Evolutionary conservation across 1,140 invertebrate species (phyloP).

Genomic region (Hylyphantes graminicola): DNA sequence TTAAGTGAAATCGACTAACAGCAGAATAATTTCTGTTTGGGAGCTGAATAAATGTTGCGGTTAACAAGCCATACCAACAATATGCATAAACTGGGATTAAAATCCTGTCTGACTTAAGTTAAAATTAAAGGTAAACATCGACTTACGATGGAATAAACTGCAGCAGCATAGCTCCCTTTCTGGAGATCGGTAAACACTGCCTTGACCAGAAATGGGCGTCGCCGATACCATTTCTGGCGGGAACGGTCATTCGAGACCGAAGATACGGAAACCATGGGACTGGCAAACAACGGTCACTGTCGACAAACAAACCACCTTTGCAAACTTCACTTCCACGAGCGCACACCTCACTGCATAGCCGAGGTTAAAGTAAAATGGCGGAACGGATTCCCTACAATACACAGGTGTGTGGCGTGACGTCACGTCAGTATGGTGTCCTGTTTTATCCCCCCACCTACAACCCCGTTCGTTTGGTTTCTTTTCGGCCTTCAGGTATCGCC

Average conservation of each 20-base stretch:
- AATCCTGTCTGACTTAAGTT: not conserved
- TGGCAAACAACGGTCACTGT: not conserved
- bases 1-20: too few species aligned
- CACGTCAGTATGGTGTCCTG: conserved; percentile 26
- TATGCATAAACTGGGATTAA: too few species aligned
- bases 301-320: conserved; percentile 26
- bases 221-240: conserved; percentile 61
- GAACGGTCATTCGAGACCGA: conserved; percentile 31
- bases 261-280: conserved; percentile 43
- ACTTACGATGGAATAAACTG: conserved; percentile 66
- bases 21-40: too few species aligned
- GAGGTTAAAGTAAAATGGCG: conserved; percentile 39
- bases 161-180: conserved; percentile 65
- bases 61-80: too few species aligned
- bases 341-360: not conserved
- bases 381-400: conserved; percentile 1
- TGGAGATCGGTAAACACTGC: conserved; percentile 65
- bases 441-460: conserved; percentile 16
- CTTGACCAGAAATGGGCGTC: conserved; percentile 64
- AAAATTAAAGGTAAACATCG: not conserved
- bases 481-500: conserved; percentile 29
- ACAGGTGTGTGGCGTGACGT: conserved; percentile 15
- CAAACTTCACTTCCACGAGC: conserved; percentile 12
- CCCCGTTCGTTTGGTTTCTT: not conserved
- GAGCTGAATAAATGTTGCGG: too few species aligned